Evolutionary conservation across 2,797 vertebrate genomes (phyloP), one percentile per base, ranked within the genome.

Genomic region (Phoxinus dragarum): DNA sequence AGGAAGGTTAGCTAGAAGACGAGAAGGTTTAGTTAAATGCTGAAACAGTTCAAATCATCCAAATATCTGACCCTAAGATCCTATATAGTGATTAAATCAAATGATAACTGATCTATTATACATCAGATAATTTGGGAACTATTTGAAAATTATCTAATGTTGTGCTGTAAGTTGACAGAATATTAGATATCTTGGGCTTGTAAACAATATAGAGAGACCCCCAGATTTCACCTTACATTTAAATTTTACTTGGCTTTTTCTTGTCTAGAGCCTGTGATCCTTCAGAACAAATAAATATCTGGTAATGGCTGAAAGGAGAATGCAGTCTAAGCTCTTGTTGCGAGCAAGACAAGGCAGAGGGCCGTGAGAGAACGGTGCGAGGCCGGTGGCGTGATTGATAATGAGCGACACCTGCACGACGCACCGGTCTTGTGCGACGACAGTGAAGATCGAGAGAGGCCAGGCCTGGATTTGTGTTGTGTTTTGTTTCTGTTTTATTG

Each of bases 1-100:
- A 56, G 66, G n/a, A 36, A 84, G 17, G 38, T 84, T 75, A 71
- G 42, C 2, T 68, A 40, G 34, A 83, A 56, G 47, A 38, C 7
- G 2, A 75, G 56, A 84, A 75, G 38, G 54, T 38, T 9, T 81
- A 9, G 3, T 42, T n/a, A 81, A 72, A 64, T 78, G 1, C 9
- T 59, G 8, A 72, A 59, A 72, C 44, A 3, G 36, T 81, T 56
- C 8, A 40, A 73, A 47, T 61, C 69, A 42, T n/a, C 40, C 6
- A 11, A 27, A 59, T 17, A 2, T 40, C 75, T 49, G 4, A n/a
- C 38, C 31, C 44, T 80, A 23, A 49, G 17, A 40, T 12, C 6
- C 40, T 16, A 17, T 27, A 44, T 27, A 44, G 16, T 79, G 40
- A 40, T 36, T 31, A 23, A 21, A 54, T 77, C 23, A 40, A 40